A percentile compares a stretch with the other conserved stretches of the same genome.
Evolutionary conservation across 2,113 vertebrate genomes (phyloP).

Genomic region (western clawed frog (Xenopus tropicalis)): UCB_Xtro_10.0 CM004447.2:39148001-39148500

Average conservation of each 20-base stretch:
- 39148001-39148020: slow-evolving; percentile 75
- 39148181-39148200: slow-evolving; percentile 27
- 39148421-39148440: no score
- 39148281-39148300: no score
- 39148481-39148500: no score
- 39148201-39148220: slow-evolving; percentile 41
- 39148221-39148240: slow-evolving; percentile 25
- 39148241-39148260: slow-evolving; percentile 10
- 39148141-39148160: slow-evolving; percentile 42
- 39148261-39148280: no score
- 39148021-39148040: slow-evolving; percentile 72
- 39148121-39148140: slow-evolving; percentile 53
- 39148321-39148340: no score
- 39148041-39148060: slow-evolving; percentile 79
- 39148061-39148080: slow-evolving; percentile 68
- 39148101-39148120: slow-evolving; percentile 73
- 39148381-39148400: no score
- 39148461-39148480: no score
- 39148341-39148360: no score
- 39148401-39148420: no score
- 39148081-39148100: slow-evolving; percentile 79
- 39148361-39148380: no score
- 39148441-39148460: no score
- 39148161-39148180: slow-evolving; percentile 41
- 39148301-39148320: no score